These are phyloP conservation scores for Denticeps clupeoides DNA, from an alignment of 2,797 vertebrate genomes.

Conservation along the genomic window DNA sequence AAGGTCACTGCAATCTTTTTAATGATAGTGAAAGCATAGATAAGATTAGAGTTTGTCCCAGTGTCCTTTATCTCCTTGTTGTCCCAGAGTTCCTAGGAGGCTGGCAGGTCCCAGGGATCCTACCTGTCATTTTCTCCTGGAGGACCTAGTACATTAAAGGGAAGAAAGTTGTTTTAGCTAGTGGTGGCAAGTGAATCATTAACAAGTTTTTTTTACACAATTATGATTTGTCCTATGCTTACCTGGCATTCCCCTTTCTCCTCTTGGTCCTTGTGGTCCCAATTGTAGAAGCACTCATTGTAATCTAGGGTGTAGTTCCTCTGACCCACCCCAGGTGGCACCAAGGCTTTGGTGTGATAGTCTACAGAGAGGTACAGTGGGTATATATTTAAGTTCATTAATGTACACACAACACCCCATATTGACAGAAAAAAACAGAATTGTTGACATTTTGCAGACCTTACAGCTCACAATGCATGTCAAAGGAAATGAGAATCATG, in stretches of 20 bases:
- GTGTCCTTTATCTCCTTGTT: constrained; percentile 54
- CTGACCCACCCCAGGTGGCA: constrained; percentile 35
- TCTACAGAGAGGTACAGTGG: no score
- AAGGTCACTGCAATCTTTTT: no score
- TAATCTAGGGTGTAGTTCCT: constrained; percentile 74
- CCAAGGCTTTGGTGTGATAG: constrained; percentile 42
- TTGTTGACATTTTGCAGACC: no score
- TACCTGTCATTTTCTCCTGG: constrained; percentile 61
- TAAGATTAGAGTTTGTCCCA: neutral
- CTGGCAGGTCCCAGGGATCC: constrained; percentile 61
- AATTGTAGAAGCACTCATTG: constrained; percentile 80
- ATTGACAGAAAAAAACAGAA: no score
- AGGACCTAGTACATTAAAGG: constrained; percentile 48
- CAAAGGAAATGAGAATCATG: no score
- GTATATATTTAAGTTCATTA: no score
- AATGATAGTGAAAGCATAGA: no score
- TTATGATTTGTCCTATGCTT: constrained; percentile 6
- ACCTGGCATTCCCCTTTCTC: constrained; percentile 48
- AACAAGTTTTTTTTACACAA: neutral
- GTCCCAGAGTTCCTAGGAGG: constrained; percentile 47
- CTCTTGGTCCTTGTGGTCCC: constrained; percentile 60
- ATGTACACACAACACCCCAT: no score
- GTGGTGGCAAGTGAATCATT: no score
- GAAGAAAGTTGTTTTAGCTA: neutral
- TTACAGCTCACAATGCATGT: no score